Conservation (phyloP, 2,888 invertebrate species). For the Stomorhina lunata region DNA sequence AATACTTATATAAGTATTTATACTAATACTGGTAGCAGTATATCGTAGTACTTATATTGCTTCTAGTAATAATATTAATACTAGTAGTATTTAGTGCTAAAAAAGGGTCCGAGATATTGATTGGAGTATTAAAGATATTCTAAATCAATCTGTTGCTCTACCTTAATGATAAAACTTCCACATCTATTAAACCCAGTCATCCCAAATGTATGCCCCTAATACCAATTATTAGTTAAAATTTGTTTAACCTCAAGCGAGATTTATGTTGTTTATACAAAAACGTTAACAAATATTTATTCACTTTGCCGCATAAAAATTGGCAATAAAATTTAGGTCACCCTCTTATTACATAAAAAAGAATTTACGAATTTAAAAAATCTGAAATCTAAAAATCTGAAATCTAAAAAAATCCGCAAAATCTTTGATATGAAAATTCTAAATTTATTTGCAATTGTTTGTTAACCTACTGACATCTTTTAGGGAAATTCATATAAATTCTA, state of each 20-base stretch:
- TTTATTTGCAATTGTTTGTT: slow-evolving; percentile 34
- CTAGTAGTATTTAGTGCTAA: no score
- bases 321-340: slow-evolving; percentile 47
- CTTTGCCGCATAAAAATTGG: slow-evolving; percentile 41
- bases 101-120: no score
- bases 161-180: no score
- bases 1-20: no score
- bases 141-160: no score
- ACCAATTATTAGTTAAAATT: slow-evolving; percentile 19
- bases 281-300: slow-evolving; percentile 22
- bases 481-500: slow-evolving; percentile 1
- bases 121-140: no score
- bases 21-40: no score
- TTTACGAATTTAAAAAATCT: not conserved
- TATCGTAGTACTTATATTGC: no score
- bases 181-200: no score
- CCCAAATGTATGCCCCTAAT: slow-evolving; percentile 1
- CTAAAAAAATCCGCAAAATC: not conserved
- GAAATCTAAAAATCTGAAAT: slow-evolving; percentile 6
- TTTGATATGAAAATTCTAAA: not conserved
- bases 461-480: slow-evolving; percentile 53
- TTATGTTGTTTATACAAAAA: slow-evolving; percentile 17
- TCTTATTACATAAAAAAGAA: not conserved
- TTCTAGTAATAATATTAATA: no score
- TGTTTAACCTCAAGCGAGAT: not conserved